phyloP scores from a whole-genome alignment of 2,888 invertebrate genomes.

The Troglohyphantes excavatus region DNA sequence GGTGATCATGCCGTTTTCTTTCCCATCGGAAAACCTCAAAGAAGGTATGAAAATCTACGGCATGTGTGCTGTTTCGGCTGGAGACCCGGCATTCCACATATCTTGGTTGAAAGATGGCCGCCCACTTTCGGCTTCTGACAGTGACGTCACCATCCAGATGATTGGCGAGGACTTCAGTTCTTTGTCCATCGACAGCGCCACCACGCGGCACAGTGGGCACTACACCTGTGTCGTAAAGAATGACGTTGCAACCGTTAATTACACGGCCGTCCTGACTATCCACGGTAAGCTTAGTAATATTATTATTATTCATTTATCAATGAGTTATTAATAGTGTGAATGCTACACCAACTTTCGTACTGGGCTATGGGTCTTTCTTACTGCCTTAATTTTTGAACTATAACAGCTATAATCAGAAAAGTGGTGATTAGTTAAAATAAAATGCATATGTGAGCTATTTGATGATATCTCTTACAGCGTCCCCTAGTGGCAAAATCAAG shows the following conservation, averaged over 20 bases:
- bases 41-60: slow-evolving; percentile 83
- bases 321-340: too few relatives aligned
- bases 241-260: slow-evolving; percentile 80
- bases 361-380: too few relatives aligned
- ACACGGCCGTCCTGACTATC: slow-evolving; percentile 83
- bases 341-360: too few relatives aligned
- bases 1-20: slow-evolving; percentile 85
- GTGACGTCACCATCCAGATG: slow-evolving; percentile 79
- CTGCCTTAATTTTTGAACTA: too few relatives aligned
- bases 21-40: slow-evolving; percentile 83
- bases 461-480: too few relatives aligned
- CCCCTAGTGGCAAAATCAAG: too few relatives aligned
- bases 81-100: slow-evolving; percentile 83
- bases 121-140: slow-evolving; percentile 82
- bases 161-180: slow-evolving; percentile 75
- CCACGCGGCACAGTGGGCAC: slow-evolving; percentile 81
- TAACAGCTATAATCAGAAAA: too few relatives aligned
- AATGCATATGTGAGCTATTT: too few relatives aligned
- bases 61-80: slow-evolving; percentile 82
- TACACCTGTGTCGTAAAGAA: slow-evolving; percentile 83
- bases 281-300: slow-evolving; percentile 83
- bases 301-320: too few relatives aligned
- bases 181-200: slow-evolving; percentile 79
- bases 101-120: slow-evolving; percentile 83
- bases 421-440: too few relatives aligned